Evolutionary conservation across 2,113 vertebrate genomes (phyloP).

Genomic region (Ailurus styani): DNA sequence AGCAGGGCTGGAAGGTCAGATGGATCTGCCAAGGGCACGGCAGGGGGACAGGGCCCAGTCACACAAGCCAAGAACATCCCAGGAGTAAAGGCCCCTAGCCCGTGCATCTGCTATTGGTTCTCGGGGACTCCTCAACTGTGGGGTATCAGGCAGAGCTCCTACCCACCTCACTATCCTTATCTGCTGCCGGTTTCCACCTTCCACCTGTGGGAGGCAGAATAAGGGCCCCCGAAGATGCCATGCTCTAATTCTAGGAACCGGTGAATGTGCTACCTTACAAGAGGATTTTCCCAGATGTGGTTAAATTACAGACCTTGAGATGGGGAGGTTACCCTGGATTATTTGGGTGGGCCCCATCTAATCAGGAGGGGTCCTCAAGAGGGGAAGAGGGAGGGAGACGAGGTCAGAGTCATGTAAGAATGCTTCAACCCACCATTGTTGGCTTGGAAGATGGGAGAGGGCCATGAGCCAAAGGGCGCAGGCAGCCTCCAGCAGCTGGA

Average conservation of each 20-base stretch:
- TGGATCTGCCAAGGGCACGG: not conserved
- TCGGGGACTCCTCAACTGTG: not conserved
- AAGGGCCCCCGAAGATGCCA: not conserved
- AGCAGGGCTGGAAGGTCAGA: not conserved
- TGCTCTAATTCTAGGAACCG: not conserved
- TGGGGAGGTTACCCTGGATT: not conserved
- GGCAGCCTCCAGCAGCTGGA: not conserved
- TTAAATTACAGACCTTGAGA: not conserved
- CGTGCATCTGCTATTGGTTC: not conserved
- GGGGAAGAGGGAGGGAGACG: not conserved
- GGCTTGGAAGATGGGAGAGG: not conserved
- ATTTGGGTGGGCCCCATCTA: not conserved
- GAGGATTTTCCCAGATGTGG: not conserved
- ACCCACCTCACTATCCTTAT: not conserved
- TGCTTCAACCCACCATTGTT: not conserved
- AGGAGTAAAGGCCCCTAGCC: not conserved
- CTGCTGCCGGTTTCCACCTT: not conserved
- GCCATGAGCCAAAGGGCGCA: not conserved
- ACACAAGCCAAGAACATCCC: not conserved
- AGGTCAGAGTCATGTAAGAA: not conserved
- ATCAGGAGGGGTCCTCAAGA: not conserved
- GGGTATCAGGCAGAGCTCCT: not conserved
- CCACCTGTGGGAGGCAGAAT: rapidly evolving
- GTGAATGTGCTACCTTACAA: not conserved
- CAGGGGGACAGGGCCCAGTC: not conserved